These are phyloP conservation scores for Ondatra zibethicus DNA, from an alignment of 2,113 vertebrate species.

Conservation along the genomic window DNA sequence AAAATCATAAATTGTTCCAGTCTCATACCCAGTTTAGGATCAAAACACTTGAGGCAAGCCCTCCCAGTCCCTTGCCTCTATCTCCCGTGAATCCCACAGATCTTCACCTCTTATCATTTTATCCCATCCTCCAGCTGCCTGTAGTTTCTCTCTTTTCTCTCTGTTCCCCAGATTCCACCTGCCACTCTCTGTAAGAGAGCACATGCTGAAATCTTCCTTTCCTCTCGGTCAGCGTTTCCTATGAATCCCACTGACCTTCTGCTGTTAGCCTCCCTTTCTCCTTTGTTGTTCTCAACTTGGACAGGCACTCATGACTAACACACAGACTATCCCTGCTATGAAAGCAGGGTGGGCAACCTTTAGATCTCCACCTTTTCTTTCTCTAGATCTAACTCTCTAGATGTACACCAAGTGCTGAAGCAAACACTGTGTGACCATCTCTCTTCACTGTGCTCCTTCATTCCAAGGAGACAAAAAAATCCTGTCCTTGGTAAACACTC, in stretches of 20 bases:
- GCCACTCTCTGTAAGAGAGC: not conserved
- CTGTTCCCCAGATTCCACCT: not conserved
- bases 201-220: not conserved
- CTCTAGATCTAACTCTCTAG: not conserved
- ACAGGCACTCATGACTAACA: not conserved
- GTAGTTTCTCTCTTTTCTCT: not conserved
- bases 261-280: not conserved
- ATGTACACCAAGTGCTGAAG: not conserved
- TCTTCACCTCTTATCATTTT: too few species aligned
- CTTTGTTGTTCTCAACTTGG: not conserved
- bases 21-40: not conserved
- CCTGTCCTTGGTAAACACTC: too few species aligned
- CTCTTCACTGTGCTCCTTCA: not conserved
- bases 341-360: not conserved
- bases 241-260: not conserved
- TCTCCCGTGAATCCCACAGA: not conserved
- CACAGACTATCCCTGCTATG: not conserved
- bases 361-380: not conserved
- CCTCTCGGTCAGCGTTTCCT: rapidly evolving
- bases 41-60: not conserved
- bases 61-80: too few species aligned
- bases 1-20: not conserved
- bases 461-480: not conserved
- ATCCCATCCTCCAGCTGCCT: not conserved
- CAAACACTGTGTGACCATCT: not conserved